These are phyloP conservation scores for Mythimna vitellina DNA, from an alignment of 2,888 invertebrate genomes.

Conservation along the genomic window DNA sequence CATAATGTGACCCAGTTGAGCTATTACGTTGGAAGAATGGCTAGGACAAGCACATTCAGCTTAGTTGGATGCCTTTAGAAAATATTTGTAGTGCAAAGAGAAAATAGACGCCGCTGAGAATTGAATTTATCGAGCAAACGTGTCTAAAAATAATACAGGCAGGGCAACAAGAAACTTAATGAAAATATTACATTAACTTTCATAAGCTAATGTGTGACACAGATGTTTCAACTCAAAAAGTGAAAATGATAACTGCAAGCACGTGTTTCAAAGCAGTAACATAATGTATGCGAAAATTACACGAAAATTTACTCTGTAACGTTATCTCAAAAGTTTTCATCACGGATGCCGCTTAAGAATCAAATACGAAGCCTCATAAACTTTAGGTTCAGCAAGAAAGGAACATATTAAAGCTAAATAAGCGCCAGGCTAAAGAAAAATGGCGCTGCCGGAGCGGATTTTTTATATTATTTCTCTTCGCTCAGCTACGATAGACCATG, in stretches of 20 bases:
- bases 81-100: conserved; percentile 32
- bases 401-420: conserved; percentile 70
- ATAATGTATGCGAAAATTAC: conserved; percentile 21
- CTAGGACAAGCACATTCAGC: conserved; percentile 46
- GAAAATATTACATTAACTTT: conserved; percentile 18
- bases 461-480: conserved; percentile 61
- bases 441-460: conserved; percentile 59
- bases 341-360: conserved; percentile 58
- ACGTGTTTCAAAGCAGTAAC: conserved; percentile 35
- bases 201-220: conserved; percentile 11
- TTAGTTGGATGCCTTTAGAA: conserved; percentile 42
- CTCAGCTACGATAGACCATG: conserved; percentile 56
- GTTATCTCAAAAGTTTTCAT: conserved; percentile 63
- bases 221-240: conserved; percentile 11
- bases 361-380: conserved; percentile 65
- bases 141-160: conserved; percentile 4
- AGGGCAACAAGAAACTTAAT: background rate
- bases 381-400: conserved; percentile 63
- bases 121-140: conserved; percentile 4
- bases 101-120: background rate
- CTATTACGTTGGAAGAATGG: conserved; percentile 51
- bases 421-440: conserved; percentile 68
- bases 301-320: conserved; percentile 19
- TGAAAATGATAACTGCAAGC: background rate
- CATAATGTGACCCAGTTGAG: conserved; percentile 56